These are phyloP conservation scores for Sapajus apella DNA, from an alignment of 2,113 vertebrate species.

Conservation along the genomic window DNA sequence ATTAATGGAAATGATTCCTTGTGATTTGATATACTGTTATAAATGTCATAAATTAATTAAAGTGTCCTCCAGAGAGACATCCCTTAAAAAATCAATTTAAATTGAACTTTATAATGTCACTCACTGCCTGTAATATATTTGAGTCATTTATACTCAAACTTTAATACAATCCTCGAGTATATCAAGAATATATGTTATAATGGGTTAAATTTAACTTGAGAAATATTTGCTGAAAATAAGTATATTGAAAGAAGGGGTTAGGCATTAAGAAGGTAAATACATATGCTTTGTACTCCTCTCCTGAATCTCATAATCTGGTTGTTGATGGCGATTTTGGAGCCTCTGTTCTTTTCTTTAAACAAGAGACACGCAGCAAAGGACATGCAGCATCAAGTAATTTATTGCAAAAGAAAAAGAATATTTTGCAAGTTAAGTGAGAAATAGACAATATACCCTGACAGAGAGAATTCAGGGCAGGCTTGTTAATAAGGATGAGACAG, in stretches of 20 bases:
- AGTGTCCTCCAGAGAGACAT: neutral
- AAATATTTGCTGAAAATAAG: conserved; percentile 14
- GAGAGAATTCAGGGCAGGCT: no score
- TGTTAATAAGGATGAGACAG: no score
- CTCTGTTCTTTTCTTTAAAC: no score
- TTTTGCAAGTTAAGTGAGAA: no score
- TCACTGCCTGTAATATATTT: neutral
- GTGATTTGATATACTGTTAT: conserved; percentile 9
- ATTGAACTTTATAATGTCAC: conserved; percentile 24
- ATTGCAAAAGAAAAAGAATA: no score
- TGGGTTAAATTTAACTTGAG: neutral
- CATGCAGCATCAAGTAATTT: no score
- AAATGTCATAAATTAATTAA: conserved; percentile 44
- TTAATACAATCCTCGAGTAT: neutral
- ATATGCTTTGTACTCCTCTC: neutral
- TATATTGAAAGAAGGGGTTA: neutral
- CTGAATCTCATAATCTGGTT: neutral
- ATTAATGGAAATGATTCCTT: neutral
- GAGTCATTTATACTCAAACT: neutral
- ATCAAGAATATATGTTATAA: neutral
- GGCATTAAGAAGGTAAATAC: neutral
- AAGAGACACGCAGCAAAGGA: no score
- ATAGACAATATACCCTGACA: no score
- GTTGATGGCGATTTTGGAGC: no score
- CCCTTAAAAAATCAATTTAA: conserved; percentile 44